Base-by-base conservation (phyloP, 1,140 invertebrate genomes). In the Papilio polytes region DNA sequence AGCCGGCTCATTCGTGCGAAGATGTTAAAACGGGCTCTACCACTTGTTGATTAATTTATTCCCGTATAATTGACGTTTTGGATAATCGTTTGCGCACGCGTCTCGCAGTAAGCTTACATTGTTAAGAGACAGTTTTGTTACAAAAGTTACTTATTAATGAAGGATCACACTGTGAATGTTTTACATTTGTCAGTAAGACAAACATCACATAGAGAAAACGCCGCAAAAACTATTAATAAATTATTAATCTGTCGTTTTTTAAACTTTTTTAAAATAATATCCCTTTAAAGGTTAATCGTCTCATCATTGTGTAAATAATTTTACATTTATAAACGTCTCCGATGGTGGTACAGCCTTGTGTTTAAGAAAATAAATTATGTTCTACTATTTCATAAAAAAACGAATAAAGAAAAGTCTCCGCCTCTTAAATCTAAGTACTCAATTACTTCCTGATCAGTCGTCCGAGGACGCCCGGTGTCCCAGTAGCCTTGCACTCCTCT, bases 381-480 rank as follows among this genome's bases (percentile, higher is more conserved):
- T 76, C 44, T 76, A 51, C 74, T 48, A 76, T 76, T 51, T 76
- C 63, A 76, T 48, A 76, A 76, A 76, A 2, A 76, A 76, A 76
- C 46, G 46, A 76, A 53, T 46, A 76, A 76, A 76, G 74, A 13
- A 31, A 76, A 15, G 41, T 51, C 46, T 20, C 22, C 63, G 77
- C 77, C 74, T 77, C 74, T 77, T 51, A 77, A 77, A 78, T 78
- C 77, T 78, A 78, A 78, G 74, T 53, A 59, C 74, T 77, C 74
- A 77, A 77, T 77, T 44, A 63, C 77, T 78, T 78, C 77, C 77
- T 78, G 31, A 78, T 76, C 74, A 44, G 20, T 44, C 77, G 77
- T 66, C 51, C 77, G 77, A 78, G 77, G 77, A 78, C 77, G 77
- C 18, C 77, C 77, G 77, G 77, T 78, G 77, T 46, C 41, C 72